phyloP scores from a whole-genome alignment of 1,140 invertebrate genomes.

The Bacillus rossius region DNA sequence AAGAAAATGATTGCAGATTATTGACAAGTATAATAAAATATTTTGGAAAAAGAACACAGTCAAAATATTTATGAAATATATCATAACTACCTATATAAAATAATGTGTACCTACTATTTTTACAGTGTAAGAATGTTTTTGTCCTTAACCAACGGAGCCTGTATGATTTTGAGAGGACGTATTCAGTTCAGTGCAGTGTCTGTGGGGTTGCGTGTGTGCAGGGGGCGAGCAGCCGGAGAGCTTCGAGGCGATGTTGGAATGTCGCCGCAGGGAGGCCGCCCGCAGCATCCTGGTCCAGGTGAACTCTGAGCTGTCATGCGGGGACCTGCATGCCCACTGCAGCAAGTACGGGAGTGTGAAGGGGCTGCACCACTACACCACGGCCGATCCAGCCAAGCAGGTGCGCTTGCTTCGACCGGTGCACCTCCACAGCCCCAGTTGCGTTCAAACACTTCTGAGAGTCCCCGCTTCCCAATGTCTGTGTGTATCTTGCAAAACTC shows the following conservation, averaged over 20 bases:
- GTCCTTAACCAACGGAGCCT: no score
- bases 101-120: no score
- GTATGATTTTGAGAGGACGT: no score
- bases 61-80: no score
- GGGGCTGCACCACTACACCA: conserved; percentile 31
- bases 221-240: neutral
- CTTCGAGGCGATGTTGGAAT: conserved; percentile 37
- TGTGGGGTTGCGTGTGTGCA: no score
- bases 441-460: neutral
- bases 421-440: neutral
- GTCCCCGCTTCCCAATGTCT: neutral
- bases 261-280: conserved; percentile 49
- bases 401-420: neutral
- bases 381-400: neutral
- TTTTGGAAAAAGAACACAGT: no score
- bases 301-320: conserved; percentile 29
- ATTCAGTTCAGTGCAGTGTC: no score
- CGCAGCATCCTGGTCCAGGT: conserved; percentile 44
- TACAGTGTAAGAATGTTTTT: no score
- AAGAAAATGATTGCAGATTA: no score
- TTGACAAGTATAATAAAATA: no score
- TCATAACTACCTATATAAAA: no score
- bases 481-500: neutral
- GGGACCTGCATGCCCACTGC: conserved; percentile 28
- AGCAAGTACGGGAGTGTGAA: conserved; percentile 29